Percentiles rank a stretch among this genome's conserved stretches.
phyloP scores from a whole-genome alignment of 2,113 vertebrate species.

The Poeciliopsis occidentalis region DNA sequence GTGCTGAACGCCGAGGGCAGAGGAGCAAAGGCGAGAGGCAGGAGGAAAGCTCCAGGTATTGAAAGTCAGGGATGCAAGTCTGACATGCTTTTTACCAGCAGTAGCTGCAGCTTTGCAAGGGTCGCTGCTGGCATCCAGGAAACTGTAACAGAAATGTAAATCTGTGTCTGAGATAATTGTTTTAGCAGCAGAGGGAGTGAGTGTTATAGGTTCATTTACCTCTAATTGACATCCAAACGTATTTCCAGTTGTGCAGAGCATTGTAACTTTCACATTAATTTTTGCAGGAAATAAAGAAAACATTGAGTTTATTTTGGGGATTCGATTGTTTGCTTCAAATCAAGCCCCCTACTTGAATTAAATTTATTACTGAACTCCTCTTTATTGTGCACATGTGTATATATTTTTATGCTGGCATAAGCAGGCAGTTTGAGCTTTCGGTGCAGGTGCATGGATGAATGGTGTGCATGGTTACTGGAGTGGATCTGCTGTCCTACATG shows the following conservation, averaged over 20 bases:
- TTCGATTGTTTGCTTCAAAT: too few relatives aligned
- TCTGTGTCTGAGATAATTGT: too few relatives aligned
- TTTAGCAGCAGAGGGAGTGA: too few relatives aligned
- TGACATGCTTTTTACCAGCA: not conserved
- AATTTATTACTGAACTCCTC: not conserved
- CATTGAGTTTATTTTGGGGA: too few relatives aligned
- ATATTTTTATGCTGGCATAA: slow-evolving; percentile 1
- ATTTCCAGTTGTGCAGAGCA: too few relatives aligned
- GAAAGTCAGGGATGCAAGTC: not conserved
- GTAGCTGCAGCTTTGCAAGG: too few relatives aligned
- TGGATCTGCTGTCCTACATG: slow-evolving; percentile 34
- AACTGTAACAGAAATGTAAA: too few relatives aligned
- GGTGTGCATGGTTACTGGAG: slow-evolving; percentile 33
- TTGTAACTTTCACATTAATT: too few relatives aligned
- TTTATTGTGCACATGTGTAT: not conserved
- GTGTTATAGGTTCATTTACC: too few relatives aligned
- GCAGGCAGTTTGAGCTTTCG: not conserved
- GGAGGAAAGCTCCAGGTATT: slow-evolving; percentile 51
- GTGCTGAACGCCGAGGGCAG: slow-evolving; percentile 50
- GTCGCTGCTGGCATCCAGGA: too few relatives aligned
- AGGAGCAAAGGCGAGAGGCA: slow-evolving; percentile 38
- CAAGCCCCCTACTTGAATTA: not conserved
- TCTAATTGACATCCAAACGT: too few relatives aligned
- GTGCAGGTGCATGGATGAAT: slow-evolving; percentile 38
- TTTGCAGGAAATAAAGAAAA: too few relatives aligned